phyloP scores from a whole-genome alignment of 2,888 invertebrate species.

The Actias luna region DNA sequence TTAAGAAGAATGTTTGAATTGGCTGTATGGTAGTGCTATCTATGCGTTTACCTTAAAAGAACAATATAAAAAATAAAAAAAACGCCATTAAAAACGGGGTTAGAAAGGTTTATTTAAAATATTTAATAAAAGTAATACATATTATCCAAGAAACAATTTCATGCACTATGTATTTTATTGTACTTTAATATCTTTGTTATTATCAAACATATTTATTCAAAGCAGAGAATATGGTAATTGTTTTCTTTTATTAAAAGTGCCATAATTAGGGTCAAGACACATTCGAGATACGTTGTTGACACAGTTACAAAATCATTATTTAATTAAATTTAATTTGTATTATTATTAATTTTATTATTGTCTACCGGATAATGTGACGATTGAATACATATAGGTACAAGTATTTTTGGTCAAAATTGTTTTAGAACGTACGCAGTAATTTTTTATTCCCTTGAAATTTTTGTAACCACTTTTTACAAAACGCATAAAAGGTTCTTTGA shows the following conservation, averaged over 20 bases:
- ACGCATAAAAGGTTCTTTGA: no score
- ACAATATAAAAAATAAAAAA: no score
- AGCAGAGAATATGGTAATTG: neutral
- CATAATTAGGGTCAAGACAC: neutral
- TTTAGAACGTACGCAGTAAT: no score
- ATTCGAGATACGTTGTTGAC: neutral
- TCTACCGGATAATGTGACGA: neutral
- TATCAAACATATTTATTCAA: neutral
- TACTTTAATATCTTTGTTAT: neutral
- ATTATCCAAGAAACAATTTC: no score
- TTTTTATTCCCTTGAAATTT: no score
- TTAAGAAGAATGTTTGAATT: no score
- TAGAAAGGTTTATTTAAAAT: no score
- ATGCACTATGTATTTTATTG: neutral
- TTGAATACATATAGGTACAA: neutral
- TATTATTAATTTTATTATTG: neutral
- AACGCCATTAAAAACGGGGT: no score
- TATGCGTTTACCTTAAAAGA: no score
- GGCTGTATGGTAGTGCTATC: no score
- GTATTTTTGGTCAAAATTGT: neutral
- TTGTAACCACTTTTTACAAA: no score
- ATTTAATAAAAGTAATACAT: no score
- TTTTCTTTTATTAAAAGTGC: neutral
- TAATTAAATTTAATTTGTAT: neutral
- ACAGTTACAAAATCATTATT: neutral